These are phyloP conservation scores for Halictus quadricinctus DNA, from an alignment of 2,888 invertebrate species.

Conservation along the genomic window DNA sequence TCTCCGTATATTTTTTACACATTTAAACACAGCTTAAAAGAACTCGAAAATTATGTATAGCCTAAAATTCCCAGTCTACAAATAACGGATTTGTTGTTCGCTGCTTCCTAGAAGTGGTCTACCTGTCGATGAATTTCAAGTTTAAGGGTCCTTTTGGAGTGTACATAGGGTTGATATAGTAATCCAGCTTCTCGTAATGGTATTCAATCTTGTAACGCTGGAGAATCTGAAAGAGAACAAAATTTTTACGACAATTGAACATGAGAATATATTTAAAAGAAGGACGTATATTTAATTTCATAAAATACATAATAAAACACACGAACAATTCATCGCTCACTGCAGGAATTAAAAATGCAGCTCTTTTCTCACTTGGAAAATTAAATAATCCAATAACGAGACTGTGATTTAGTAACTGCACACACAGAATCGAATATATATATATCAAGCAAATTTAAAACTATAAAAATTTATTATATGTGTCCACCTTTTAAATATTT, in stretches of 20 bases:
- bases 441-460: no score
- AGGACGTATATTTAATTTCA: not conserved
- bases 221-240: conserved; percentile 84
- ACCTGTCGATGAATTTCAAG: conserved; percentile 85
- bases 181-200: conserved; percentile 86
- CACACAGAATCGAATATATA: no score
- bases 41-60: not conserved
- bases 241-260: not conserved
- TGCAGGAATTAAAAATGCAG: no score
- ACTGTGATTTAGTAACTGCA: no score
- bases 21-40: not conserved
- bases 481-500: no score
- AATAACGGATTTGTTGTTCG: not conserved
- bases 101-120: conserved; percentile 15
- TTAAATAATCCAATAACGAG: no score
- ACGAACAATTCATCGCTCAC: no score
- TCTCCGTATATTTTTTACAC: not conserved
- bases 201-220: conserved; percentile 87
- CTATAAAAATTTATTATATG: no score
- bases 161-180: conserved; percentile 88
- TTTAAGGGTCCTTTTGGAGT: conserved; percentile 88
- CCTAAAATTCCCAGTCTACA: not conserved
- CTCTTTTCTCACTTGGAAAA: no score
- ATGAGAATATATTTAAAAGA: not conserved
- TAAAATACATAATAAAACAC: no score